Conservation (phyloP, 1,140 invertebrate genomes). For the Cotesia chilonis region DNA sequence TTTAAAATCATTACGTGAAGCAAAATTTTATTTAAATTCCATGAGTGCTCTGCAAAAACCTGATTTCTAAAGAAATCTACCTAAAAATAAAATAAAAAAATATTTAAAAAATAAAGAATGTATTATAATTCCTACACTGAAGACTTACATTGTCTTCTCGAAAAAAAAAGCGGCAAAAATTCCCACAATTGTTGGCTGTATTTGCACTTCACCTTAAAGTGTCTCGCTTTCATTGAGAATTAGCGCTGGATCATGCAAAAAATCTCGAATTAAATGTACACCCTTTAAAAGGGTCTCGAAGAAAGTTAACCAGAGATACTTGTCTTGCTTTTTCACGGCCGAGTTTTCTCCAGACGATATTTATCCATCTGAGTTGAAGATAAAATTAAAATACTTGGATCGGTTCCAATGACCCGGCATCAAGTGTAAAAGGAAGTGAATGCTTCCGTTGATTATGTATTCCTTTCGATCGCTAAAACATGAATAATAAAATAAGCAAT, state of each 20-base stretch:
- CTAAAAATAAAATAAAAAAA: no score
- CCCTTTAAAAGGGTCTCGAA: neutral
- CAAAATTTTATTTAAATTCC: no score
- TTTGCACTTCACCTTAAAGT: slow-evolving; percentile 19
- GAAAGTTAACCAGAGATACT: neutral
- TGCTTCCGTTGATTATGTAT: slow-evolving; percentile 22
- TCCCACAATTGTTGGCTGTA: slow-evolving; percentile 3
- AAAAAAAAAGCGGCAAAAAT: slow-evolving; percentile 6
- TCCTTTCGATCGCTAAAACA: slow-evolving; percentile 17
- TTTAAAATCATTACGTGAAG: no score
- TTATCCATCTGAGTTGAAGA: neutral
- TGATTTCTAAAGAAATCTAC: no score
- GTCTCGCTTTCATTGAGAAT: slow-evolving; percentile 11
- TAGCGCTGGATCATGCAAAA: neutral
- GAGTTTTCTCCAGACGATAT: neutral
- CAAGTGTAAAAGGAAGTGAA: slow-evolving; percentile 27
- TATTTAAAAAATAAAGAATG: neutral
- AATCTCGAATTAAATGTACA: neutral
- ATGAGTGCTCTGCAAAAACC: no score
- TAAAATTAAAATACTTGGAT: neutral
- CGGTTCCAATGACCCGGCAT: slow-evolving; percentile 15
- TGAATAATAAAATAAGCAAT: neutral
- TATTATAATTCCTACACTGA: neutral
- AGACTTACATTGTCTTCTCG: neutral
- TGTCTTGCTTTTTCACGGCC: neutral